phyloP scores from a whole-genome alignment of 2,113 vertebrate species.

The Psammodynastes pulverulentus region DNA sequence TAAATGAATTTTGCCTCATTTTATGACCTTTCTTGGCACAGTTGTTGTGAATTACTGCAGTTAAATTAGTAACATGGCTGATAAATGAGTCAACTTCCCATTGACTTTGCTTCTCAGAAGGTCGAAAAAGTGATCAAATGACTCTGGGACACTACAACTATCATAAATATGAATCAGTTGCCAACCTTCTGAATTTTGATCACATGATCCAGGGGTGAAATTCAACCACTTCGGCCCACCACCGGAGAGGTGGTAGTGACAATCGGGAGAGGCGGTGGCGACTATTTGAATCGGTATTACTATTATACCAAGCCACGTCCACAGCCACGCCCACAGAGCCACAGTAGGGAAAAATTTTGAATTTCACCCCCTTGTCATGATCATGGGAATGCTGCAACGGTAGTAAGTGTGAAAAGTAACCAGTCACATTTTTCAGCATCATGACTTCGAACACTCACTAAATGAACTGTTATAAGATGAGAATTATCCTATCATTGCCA shows the following conservation, averaged over 20 bases:
- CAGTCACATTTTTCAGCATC: not conserved
- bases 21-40: not conserved
- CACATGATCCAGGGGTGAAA: too few species aligned
- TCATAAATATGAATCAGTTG: not conserved
- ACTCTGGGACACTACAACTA: not conserved
- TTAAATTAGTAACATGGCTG: not conserved
- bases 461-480: not conserved
- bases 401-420: not conserved
- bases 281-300: too few species aligned
- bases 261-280: too few species aligned
- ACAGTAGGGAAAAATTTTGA: too few species aligned
- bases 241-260: too few species aligned
- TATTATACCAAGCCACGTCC: too few species aligned
- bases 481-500: not conserved
- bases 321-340: too few species aligned
- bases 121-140: not conserved
- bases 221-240: too few species aligned
- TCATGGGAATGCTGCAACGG: not conserved
- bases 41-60: not conserved
- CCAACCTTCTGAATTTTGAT: not conserved
- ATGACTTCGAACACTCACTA: not conserved
- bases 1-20: not conserved
- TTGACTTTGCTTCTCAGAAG: not conserved
- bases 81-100: not conserved
- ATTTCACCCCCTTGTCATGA: too few species aligned